Evolutionary conservation across 2,888 invertebrate species (phyloP), one percentile per base, ranked within the genome.

Genomic region (Sinodicranocentrus sp.): DNA sequence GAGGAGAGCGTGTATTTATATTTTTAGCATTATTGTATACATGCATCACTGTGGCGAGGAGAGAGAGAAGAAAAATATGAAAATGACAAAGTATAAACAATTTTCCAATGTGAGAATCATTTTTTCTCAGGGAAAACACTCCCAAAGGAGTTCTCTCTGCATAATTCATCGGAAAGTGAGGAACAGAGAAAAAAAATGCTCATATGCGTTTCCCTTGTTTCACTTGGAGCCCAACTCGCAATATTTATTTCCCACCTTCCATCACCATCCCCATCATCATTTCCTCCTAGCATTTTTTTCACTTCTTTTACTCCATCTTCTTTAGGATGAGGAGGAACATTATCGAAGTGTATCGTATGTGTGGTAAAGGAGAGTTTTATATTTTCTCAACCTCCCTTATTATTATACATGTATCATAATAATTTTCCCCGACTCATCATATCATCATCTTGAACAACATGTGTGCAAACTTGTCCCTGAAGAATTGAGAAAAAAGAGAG

Each of bases 381-480:
- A 33, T 33, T 33, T 33, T 33, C 33, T 33, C 33, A n/a, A n/a
- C n/a, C n/a, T n/a, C n/a, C n/a, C n/a, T n/a, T n/a, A n/a, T n/a
- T n/a, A n/a, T n/a, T n/a, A 39, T 57, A 23, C 19, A 67, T 67
- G 67, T 25, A 67, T 28, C 68, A 25, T 48, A 48, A 57, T 43
- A 39, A 65, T 65, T 43, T 21, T 28, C 2, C n/a, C 59, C 25
- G 21, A 21, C 21, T 26, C 52, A 19, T 52, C 67, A 52, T 25
- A 19, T 52, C 67, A 52, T 25, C 48, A 65, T 23, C 65, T 15
- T 8, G 33, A 71, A 61, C 73, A 75, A 82, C 82, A 82, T 83
- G 72, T 72, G 83, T 77, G 83, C 72, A 83, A 83, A 83, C 77
- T 77, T 83, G 83, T 83, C 83, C 83, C 83, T 77, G 72, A 83